Percentiles rank a stretch among this genome's conserved stretches.
These are phyloP conservation scores for Propithecus coquereli DNA, from an alignment of 2,113 vertebrate genomes.

Conservation along the genomic window DNA sequence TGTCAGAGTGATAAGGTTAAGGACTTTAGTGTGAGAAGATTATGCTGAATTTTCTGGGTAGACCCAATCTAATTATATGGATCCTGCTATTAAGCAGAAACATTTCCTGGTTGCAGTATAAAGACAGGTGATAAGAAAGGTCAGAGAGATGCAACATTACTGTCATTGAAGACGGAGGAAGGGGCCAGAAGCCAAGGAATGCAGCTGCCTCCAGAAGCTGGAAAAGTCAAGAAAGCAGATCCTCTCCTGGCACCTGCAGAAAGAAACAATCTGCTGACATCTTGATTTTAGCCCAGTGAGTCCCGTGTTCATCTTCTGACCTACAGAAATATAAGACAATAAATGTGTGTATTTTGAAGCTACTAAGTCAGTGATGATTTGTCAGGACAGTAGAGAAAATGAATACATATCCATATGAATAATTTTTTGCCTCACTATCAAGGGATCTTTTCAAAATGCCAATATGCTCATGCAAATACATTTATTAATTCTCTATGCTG, in stretches of 20 bases:
- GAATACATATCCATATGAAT: not conserved
- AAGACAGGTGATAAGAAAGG: not conserved
- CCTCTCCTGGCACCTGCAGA: not conserved
- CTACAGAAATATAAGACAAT: not conserved
- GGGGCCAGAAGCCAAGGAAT: not conserved
- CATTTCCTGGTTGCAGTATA: not conserved
- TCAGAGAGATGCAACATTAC: not conserved
- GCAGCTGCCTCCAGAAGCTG: not conserved
- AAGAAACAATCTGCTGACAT: not conserved
- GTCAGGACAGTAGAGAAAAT: not conserved
- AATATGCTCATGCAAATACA: not conserved
- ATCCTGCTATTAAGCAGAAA: not conserved
- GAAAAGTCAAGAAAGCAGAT: not conserved
- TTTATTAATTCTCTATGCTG: not conserved
- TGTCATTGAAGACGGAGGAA: not conserved
- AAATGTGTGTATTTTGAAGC: not conserved
- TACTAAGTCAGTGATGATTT: not conserved
- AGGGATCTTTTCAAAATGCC: not conserved
- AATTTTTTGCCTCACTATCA: not conserved
- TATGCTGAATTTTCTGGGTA: not conserved
- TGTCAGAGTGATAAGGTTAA: not conserved
- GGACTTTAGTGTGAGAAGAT: not conserved
- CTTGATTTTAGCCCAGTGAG: not conserved
- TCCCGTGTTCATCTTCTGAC: not conserved
- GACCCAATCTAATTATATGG: not conserved